Base-by-base conservation (phyloP, 2,797 vertebrate species). In the Artibeus lituratus region DNA sequence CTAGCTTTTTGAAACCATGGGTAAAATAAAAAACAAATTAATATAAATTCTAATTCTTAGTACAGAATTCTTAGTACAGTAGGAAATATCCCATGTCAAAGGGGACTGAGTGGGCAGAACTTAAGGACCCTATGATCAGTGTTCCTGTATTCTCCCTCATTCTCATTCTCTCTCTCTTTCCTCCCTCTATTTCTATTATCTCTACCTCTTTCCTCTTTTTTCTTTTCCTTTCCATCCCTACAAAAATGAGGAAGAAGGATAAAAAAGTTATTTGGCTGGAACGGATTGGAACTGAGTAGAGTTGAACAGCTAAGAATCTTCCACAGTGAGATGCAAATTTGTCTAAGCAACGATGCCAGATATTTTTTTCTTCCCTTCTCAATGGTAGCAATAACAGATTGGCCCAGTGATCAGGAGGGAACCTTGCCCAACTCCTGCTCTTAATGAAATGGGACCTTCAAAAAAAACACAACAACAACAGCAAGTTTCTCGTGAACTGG, bases 251-350 rank as follows among this genome's bases (percentile, higher is more conserved):
- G 65, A 84, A 94, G 49, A 72, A 80, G 70, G 57, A 57, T 80
- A 15, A 86, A 97, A 97, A 93, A 62, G 82, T 92, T 90, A 83
- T 95, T 95, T 97, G 93, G 73, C 83, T 95, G 94, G 96, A 97
- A 96, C 93, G 94, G 96, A 97, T 94, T 91, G 94, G 92, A 90
- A 85, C 85, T 80, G 88, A 98, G 91, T 87, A 91, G 97, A 88
- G 65, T 87, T 92, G 97, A 97, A 97, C 95, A 98, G 98, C 97
- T 96, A 94, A 94, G 97, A 87, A 96, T 96, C 95, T 94, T 97
- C 83, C 91, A 97, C 94, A 95, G 80, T 78, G 97, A 98, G 98
- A 97, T 97, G 91, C 96, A 96, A 97, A 97, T 97, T 96, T 98
- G 94, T 91, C 96, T 97, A 95, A 96, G 93, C 92, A 80, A 39